These are phyloP conservation scores for Aromia moschata DNA, from an alignment of 2,888 invertebrate genomes.

Conservation along the genomic window DNA sequence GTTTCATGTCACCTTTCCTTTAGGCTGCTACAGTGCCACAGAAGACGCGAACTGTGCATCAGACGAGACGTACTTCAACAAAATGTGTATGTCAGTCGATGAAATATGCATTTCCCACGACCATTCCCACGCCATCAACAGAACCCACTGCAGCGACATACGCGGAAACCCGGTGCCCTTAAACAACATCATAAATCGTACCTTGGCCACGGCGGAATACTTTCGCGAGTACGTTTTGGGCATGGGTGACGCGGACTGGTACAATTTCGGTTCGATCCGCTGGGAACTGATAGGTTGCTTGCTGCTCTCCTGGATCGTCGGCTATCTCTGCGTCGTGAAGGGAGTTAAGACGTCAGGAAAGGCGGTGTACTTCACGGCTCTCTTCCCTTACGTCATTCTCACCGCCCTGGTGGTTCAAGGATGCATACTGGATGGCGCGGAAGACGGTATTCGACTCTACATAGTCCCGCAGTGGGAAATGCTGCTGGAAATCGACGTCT, in stretches of 20 bases:
- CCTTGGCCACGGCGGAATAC: conserved; percentile 65
- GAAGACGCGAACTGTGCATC: conserved; percentile 67
- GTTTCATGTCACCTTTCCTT: too few species aligned
- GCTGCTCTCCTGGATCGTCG: conserved; percentile 72
- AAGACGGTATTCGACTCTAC: conserved; percentile 79
- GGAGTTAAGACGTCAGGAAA: conserved; percentile 84
- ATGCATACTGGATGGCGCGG: conserved; percentile 74
- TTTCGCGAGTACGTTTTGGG: conserved; percentile 82
- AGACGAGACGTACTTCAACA: conserved; percentile 67
- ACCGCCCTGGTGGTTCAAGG: conserved; percentile 76
- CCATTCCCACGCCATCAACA: conserved; percentile 61
- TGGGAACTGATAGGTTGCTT: conserved; percentile 77
- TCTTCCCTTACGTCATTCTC: conserved; percentile 84
- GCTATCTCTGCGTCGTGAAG: conserved; percentile 74
- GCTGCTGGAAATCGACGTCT: conserved; percentile 74
- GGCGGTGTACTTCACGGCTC: conserved; percentile 85
- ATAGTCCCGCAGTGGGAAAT: conserved; percentile 81
- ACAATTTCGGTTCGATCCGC: conserved; percentile 78
- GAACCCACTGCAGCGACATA: conserved; percentile 63
- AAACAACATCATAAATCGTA: conserved; percentile 66
- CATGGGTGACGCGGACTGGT: conserved; percentile 75
- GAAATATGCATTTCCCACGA: conserved; percentile 65
- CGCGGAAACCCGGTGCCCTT: conserved; percentile 55
- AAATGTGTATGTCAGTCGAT: conserved; percentile 64
- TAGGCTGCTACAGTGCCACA: conserved; percentile 74